These are phyloP conservation scores for Sceliomorpha sp. DNA, from an alignment of 2,888 invertebrate genomes.

Conservation along the genomic window DNA sequence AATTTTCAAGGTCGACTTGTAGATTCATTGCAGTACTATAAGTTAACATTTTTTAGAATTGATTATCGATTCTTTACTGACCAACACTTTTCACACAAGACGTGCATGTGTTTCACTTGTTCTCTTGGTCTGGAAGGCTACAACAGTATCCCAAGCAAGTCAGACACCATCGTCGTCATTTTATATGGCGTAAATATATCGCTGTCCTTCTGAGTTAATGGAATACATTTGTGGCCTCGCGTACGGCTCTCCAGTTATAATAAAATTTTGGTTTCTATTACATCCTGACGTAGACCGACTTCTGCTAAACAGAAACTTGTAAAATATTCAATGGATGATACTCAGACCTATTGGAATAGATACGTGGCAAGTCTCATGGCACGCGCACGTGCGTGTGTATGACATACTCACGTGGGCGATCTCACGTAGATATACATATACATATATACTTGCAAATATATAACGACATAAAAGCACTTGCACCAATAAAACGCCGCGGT, in stretches of 20 bases:
- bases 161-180: no score
- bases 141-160: no score
- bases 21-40: no score
- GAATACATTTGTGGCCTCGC: no score
- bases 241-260: constrained; percentile 3
- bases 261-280: constrained; percentile 21
- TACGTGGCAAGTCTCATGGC: constrained; percentile 41
- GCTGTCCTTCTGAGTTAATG: no score
- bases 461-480: constrained; percentile 46
- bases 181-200: no score
- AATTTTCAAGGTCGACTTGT: no score
- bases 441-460: constrained; percentile 28
- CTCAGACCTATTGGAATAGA: constrained; percentile 68
- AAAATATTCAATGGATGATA: constrained; percentile 74
- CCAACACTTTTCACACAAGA: no score
- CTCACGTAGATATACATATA: constrained; percentile 16
- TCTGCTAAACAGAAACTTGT: constrained; percentile 67
- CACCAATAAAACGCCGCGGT: constrained; percentile 59
- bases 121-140: no score
- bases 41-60: no score
- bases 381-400: constrained; percentile 38
- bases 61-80: no score
- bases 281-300: constrained; percentile 27
- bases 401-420: constrained; percentile 3
- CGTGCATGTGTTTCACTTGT: no score